Percentiles rank a stretch among this genome's conserved stretches.
Evolutionary conservation across 2,797 vertebrate species (phyloP).

Genomic region (Anguilla anguilla): DNA sequence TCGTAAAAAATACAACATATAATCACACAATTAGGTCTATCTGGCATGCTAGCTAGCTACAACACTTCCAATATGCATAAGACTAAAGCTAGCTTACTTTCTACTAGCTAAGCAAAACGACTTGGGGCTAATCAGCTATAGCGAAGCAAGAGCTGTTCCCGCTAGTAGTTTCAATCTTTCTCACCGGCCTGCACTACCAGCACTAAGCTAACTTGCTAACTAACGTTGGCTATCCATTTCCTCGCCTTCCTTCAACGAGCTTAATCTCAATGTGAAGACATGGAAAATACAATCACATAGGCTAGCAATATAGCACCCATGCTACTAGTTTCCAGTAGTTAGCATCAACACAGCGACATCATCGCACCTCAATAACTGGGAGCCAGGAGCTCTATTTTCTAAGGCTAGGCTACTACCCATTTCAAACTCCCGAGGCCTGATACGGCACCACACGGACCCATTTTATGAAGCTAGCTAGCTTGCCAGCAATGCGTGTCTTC

Average conservation of each 20-base stretch:
- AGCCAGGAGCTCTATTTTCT: neutral
- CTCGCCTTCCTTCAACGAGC: neutral
- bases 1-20: neutral
- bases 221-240: neutral
- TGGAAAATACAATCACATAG: neutral
- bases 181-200: neutral
- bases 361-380: neutral
- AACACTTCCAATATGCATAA: neutral
- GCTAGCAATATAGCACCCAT: neutral
- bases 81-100: neutral
- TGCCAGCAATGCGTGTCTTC: constrained; percentile 3
- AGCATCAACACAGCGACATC: neutral
- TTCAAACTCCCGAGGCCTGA: constrained; percentile 10
- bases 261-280: neutral
- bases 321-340: neutral
- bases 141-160: neutral
- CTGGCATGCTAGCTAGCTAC: neutral
- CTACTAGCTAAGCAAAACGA: constrained; percentile 58
- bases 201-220: neutral
- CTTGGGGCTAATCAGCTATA: constrained; percentile 30
- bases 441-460: neutral
- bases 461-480: constrained; percentile 4
- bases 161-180: neutral
- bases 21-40: neutral
- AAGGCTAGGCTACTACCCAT: neutral